These are phyloP conservation scores for Xiphophorus couchianus DNA, from an alignment of 2,113 vertebrate genomes.

Conservation along the genomic window DNA sequence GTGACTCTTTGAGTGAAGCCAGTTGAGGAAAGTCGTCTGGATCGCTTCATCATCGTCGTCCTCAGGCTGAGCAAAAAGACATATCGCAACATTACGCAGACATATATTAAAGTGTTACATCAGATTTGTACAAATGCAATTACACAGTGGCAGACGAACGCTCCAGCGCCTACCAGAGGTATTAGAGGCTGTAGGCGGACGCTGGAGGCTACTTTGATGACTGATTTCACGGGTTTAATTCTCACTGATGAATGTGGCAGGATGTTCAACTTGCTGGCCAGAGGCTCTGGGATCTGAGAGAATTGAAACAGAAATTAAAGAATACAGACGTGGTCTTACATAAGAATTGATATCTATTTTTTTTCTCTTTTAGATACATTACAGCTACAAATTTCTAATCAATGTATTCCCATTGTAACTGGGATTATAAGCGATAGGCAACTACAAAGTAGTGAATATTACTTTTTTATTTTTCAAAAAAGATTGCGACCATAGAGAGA, in stretches of 20 bases:
- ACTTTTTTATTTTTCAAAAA: no score
- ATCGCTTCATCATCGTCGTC: slow-evolving; percentile 82
- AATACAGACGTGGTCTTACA: neutral
- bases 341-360: neutral
- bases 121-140: neutral
- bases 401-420: neutral
- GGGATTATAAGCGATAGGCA: neutral
- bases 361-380: neutral
- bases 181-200: slow-evolving; percentile 84
- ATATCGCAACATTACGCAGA: neutral
- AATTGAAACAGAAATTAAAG: neutral
- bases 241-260: slow-evolving; percentile 85
- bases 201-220: slow-evolving; percentile 82
- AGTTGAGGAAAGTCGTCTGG: slow-evolving; percentile 84
- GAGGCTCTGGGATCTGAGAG: slow-evolving; percentile 83
- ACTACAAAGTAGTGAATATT: neutral
- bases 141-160: neutral
- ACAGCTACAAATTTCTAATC: neutral
- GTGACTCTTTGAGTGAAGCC: slow-evolving; percentile 85
- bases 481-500: no score
- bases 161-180: slow-evolving; percentile 80
- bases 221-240: slow-evolving; percentile 84
- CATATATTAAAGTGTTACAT: neutral
- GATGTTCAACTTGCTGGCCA: slow-evolving; percentile 82
- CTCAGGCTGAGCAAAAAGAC: slow-evolving; percentile 74